Evolutionary conservation across 2,797 vertebrate species (phyloP).

Genomic region (Alexandromys oeconomus): DNA sequence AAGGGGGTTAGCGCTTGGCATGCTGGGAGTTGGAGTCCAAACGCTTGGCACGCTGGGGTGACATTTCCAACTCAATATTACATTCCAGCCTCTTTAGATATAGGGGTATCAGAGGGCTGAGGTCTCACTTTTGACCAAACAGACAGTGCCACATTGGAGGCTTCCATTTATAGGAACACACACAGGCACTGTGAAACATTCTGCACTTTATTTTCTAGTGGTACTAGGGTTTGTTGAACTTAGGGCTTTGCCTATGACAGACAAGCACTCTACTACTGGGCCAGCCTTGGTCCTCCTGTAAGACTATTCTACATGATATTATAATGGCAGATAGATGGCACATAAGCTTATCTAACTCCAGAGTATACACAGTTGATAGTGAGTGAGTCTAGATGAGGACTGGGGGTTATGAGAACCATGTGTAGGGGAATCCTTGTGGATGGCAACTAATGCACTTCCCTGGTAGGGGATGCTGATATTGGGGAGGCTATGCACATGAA

Average conservation of each 20-base stretch:
- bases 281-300: not conserved
- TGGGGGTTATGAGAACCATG: not conserved
- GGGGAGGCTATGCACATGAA: too few species aligned
- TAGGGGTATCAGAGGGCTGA: too few species aligned
- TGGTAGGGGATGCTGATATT: not conserved
- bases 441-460: too few species aligned
- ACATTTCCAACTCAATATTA: too few species aligned
- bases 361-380: not conserved
- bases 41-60: too few species aligned
- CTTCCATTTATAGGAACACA: not conserved
- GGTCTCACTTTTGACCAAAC: too few species aligned
- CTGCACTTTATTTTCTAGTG: not conserved
- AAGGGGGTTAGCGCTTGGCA: too few species aligned
- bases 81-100: too few species aligned
- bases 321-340: not conserved
- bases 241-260: not conserved
- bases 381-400: not conserved
- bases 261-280: not conserved
- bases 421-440: too few species aligned
- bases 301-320: not conserved
- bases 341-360: not conserved
- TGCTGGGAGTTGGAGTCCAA: too few species aligned
- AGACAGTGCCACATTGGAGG: too few species aligned
- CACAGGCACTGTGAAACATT: not conserved
- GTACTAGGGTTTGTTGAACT: not conserved